Evolutionary conservation across 2,888 invertebrate species (phyloP).

Genomic region (Hypomecis punctinalis): DNA sequence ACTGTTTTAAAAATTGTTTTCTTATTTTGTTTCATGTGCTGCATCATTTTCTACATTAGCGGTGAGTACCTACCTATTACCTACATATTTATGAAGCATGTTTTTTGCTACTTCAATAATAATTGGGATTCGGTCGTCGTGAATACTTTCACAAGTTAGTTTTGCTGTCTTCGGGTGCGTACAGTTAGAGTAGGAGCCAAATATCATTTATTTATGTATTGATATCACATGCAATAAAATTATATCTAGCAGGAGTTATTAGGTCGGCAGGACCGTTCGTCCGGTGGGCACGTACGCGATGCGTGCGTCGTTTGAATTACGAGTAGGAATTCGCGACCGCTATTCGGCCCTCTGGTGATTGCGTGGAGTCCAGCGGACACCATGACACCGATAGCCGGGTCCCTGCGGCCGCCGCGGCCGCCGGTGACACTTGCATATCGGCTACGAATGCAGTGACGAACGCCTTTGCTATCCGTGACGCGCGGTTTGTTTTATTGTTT

Average conservation of each 20-base stretch:
- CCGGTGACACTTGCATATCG: constrained; percentile 61
- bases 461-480: constrained; percentile 68
- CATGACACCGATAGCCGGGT: constrained; percentile 76
- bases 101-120: not conserved
- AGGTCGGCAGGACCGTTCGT: constrained; percentile 78
- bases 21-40: constrained; percentile 78
- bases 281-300: constrained; percentile 72
- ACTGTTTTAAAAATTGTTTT: constrained; percentile 34
- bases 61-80: constrained; percentile 66
- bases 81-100: constrained; percentile 12
- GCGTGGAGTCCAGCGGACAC: constrained; percentile 60
- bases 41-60: constrained; percentile 59
- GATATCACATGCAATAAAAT: constrained; percentile 56
- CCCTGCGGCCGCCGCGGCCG: constrained; percentile 63
- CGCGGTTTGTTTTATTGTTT: constrained; percentile 71
- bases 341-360: constrained; percentile 73
- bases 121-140: constrained; percentile 18
- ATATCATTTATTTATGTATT: constrained; percentile 50
- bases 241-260: constrained; percentile 72
- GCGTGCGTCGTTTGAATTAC: constrained; percentile 79
- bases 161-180: constrained; percentile 32
- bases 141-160: constrained; percentile 29
- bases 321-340: constrained; percentile 84
- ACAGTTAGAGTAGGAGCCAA: constrained; percentile 34
- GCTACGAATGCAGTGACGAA: constrained; percentile 70